Conservation (phyloP, 2,888 invertebrate genomes). For the Acanthosoma haemorrhoidale region DNA sequence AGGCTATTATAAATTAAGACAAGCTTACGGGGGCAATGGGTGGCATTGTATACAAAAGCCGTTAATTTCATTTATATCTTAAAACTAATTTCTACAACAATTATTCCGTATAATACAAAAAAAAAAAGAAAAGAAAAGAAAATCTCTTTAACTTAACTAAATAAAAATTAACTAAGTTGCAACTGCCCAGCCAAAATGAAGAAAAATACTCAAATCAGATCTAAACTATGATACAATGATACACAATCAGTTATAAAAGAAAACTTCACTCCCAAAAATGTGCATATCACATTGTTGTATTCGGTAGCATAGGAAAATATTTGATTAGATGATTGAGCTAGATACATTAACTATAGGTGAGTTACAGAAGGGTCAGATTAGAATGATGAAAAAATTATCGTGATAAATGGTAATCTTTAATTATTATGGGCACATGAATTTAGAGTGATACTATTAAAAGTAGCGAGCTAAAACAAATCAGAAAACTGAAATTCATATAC, state of each 20-base stretch:
- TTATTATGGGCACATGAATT: background rate
- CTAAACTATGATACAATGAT: slow-evolving; percentile 24
- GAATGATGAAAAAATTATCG: background rate
- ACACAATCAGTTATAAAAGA: slow-evolving; percentile 10
- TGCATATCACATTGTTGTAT: slow-evolving; percentile 25
- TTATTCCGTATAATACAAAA: background rate
- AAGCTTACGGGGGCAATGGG: slow-evolving; percentile 10
- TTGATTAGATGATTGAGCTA: slow-evolving; percentile 24
- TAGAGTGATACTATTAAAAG: background rate
- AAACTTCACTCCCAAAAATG: slow-evolving; percentile 16
- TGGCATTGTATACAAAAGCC: slow-evolving; percentile 21
- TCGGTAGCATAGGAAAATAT: slow-evolving; percentile 20
- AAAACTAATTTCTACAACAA: slow-evolving; percentile 10
- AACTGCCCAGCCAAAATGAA: slow-evolving; percentile 36
- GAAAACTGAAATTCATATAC: background rate
- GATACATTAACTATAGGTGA: background rate
- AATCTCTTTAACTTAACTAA: background rate
- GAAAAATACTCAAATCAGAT: slow-evolving; percentile 22
- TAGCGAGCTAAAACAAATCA: background rate
- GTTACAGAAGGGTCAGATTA: background rate
- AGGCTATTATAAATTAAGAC: background rate
- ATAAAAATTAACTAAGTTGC: slow-evolving; percentile 32
- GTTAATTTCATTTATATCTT: background rate
- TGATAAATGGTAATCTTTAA: background rate
- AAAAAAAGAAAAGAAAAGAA: slow-evolving; percentile 13